phyloP scores from a whole-genome alignment of 2,797 vertebrate species.

The Silurus aristotelis region DNA sequence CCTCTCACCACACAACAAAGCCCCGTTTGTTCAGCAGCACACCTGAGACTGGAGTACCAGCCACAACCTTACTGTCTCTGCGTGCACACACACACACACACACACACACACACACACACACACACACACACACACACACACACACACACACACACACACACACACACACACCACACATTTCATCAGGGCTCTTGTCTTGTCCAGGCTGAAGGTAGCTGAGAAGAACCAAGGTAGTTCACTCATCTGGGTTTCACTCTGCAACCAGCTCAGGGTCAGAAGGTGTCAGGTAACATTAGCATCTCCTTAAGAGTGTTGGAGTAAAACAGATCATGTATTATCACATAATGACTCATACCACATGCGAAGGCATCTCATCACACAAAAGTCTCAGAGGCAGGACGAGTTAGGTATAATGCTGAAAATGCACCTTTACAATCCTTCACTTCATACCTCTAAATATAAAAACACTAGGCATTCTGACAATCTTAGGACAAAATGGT shows the following conservation, averaged over 20 bases:
- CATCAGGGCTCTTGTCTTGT: conserved; percentile 21
- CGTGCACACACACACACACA: conserved; percentile 28
- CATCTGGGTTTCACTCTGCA: background rate
- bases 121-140: conserved; percentile 36
- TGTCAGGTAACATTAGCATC: background rate
- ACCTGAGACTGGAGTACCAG: conserved; percentile 39
- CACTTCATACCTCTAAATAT: background rate
- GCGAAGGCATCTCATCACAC: background rate
- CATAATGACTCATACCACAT: background rate
- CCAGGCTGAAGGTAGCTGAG: background rate
- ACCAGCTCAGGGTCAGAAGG: background rate
- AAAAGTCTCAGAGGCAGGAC: no score
- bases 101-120: background rate
- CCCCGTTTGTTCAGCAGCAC: conserved; percentile 36
- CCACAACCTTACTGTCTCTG: conserved; percentile 4
- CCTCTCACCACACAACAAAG: conserved; percentile 44
- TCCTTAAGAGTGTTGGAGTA: background rate
- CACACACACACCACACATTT: background rate
- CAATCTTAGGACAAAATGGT: background rate
- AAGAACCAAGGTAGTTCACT: background rate
- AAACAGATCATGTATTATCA: background rate
- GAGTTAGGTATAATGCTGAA: background rate
- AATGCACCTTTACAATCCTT: background rate
- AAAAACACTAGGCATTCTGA: background rate
- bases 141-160: conserved; percentile 15